Base-by-base conservation (phyloP, 2,113 vertebrate species). In the Eretmochelys imbricata region DNA sequence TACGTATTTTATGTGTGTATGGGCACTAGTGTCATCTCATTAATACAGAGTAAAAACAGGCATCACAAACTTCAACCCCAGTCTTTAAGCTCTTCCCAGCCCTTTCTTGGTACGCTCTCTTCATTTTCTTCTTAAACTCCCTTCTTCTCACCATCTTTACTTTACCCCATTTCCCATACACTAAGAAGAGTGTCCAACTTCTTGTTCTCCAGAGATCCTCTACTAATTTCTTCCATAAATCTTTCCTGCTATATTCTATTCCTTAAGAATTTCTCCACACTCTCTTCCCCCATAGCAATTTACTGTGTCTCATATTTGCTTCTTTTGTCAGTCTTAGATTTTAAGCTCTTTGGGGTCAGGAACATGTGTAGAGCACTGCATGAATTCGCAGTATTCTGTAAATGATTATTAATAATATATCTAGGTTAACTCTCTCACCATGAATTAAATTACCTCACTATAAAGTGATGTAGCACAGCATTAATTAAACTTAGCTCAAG, bases 161-260 rank as follows among this genome's bases (percentile, higher is more conserved):
- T 92, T 14, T 62, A 20, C 14, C n/a, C 88, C 76, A 50, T 89
- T 24, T 57, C 55, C 72, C 49, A 3, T 53, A 88, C 3, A 4
- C 0, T 75, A 72, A 82, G 88, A 72, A 0, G 5, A 87, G 2
- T 0, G 0, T 48, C 9, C 16, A 49, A 13, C 11, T 84, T 90
- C 55, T 3, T 75, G 92, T 91, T 91, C 9, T 9, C 80, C 78
- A 48, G 22, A 87, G 5, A 16, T 82, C 4, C 11, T 91, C 48
- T 89, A 85, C 85, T 89, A 65, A 62, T 50, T 9, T 80, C 42
- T 82, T 90, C 27, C 25, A n/a, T 51, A 94, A 88, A 7, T 2
- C 3, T 51, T 72, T 76, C 72, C 24, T 81, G 5, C 65, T 76
- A 11, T 24, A 35, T 82, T 57, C 1, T 91, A 83, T 90, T 84